Base-by-base conservation (phyloP, 2,888 invertebrate genomes). In the Zaprionus bogoriensis region DNA sequence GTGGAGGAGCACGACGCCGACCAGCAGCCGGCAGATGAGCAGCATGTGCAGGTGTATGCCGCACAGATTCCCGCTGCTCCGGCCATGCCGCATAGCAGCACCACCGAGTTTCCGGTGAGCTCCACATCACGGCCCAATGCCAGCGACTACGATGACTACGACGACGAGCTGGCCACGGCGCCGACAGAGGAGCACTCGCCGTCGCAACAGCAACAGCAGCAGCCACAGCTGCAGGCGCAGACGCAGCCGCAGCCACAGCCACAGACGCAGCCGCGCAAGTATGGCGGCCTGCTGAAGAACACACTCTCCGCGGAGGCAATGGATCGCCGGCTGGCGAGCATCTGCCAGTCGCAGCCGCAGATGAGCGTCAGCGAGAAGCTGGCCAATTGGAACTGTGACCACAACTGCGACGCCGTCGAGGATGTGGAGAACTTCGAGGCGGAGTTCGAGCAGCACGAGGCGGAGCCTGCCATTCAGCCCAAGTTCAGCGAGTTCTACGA, bases 101-200 rank as follows among this genome's bases (percentile, higher is more conserved):
- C 90, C 4, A 90, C 90, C 27, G 90, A 90, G 41, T 89, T 90
- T 65, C 90, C 90, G 4, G 89, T 89, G 0, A 90, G 90, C 27
- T 89, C 89, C 3, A 88, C 89, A 0, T 90, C 90, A 0, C 87
- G 87, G 70, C 84, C 86, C 2, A 67, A 80, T 27, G 74, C 54
- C 27, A 87, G 89, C n/a, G 76, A 76, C 20, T 69, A 75, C 12
- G 84, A 84, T 36, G 84, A 82, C 19, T 83, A 45, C 5, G 87
- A 81, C 3, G 86, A 73, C 22, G 87, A 81, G 1, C 45, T 74
- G 20, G 74, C 59, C 17, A 81, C 67, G n/a, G 47, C 51, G 4
- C 22, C 19, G n/a, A 41, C 41, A 2, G 66, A 69, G 2, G 64
- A 72, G 20, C 76, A 57, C 14, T 67, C 75, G 12, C 74, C 84